phyloP scores from a whole-genome alignment of 2,797 vertebrate species.

The Falco novaeseelandiae region DNA sequence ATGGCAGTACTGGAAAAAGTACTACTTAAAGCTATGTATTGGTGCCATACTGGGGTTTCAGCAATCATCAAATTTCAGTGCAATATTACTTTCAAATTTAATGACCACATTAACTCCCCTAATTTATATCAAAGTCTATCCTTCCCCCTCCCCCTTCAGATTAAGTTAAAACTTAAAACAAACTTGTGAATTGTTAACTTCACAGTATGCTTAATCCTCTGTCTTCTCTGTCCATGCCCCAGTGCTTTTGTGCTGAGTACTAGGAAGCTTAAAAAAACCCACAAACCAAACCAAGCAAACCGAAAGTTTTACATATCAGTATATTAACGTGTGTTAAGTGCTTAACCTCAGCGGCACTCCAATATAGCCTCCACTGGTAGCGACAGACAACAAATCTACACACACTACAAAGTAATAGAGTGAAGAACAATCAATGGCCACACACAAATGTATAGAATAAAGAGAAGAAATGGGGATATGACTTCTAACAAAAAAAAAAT shows the following conservation, averaged over 20 bases:
- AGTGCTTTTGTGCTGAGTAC: not conserved
- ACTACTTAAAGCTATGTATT: not conserved
- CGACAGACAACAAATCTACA: not conserved
- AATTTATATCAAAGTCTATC: not conserved
- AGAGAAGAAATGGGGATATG: not conserved
- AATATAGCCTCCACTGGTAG: not conserved
- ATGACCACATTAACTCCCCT: not conserved
- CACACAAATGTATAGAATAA: not conserved
- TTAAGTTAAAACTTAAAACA: not conserved
- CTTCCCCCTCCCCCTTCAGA: not conserved
- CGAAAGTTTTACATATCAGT: not conserved
- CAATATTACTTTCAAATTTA: not conserved
- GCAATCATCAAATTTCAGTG: not conserved
- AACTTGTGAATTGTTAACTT: not conserved
- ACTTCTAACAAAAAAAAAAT: not conserved
- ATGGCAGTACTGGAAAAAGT: not conserved
- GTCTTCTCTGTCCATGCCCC: not conserved
- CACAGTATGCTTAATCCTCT: not conserved
- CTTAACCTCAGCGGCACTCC: not conserved
- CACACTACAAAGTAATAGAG: not conserved
- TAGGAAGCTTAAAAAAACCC: not conserved
- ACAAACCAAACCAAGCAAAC: not conserved
- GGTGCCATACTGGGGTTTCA: not conserved
- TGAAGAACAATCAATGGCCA: not conserved
- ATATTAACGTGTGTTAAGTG: not conserved